These are phyloP conservation scores for Brachyopa scutellaris DNA, from an alignment of 2,888 invertebrate genomes.

Conservation along the genomic window DNA sequence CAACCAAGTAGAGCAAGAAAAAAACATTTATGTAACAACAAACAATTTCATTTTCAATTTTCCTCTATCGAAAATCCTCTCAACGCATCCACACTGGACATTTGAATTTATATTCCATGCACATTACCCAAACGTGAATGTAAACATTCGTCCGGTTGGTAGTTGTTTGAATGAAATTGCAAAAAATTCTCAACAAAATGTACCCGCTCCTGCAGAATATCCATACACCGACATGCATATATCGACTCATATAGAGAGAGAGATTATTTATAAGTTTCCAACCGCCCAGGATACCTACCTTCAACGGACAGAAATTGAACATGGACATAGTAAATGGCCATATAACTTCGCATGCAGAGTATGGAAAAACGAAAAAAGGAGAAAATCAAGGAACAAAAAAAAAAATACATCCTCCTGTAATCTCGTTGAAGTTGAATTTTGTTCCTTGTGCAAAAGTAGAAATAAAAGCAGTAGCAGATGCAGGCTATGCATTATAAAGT, in stretches of 20 bases:
- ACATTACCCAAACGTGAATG: slow-evolving; percentile 42
- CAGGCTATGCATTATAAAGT: slow-evolving; percentile 67
- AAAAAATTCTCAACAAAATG: slow-evolving; percentile 27
- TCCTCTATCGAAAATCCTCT: not conserved
- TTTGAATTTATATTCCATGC: slow-evolving; percentile 65
- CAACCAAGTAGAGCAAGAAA: no score
- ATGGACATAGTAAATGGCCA: slow-evolving; percentile 68
- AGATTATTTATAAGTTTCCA: slow-evolving; percentile 71
- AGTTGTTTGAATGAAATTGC: slow-evolving; percentile 48
- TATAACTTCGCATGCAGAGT: slow-evolving; percentile 39
- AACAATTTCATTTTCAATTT: slow-evolving; percentile 39
- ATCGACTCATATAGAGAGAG: slow-evolving; percentile 9
- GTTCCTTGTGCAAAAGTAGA: slow-evolving; percentile 2
- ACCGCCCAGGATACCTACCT: slow-evolving; percentile 33
- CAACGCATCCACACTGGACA: slow-evolving; percentile 34
- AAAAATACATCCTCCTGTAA: slow-evolving; percentile 1
- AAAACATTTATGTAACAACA: not conserved
- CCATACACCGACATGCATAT: not conserved
- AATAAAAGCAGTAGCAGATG: slow-evolving; percentile 23
- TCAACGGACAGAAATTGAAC: slow-evolving; percentile 43
- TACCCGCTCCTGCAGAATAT: slow-evolving; percentile 27
- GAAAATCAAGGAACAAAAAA: not conserved
- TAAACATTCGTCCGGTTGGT: slow-evolving; percentile 22
- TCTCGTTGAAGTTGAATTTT: slow-evolving; percentile 41
- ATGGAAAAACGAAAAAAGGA: not conserved